These are phyloP conservation scores for Bostrychus sinensis DNA, from an alignment of 2,113 vertebrate genomes.

Conservation along the genomic window DNA sequence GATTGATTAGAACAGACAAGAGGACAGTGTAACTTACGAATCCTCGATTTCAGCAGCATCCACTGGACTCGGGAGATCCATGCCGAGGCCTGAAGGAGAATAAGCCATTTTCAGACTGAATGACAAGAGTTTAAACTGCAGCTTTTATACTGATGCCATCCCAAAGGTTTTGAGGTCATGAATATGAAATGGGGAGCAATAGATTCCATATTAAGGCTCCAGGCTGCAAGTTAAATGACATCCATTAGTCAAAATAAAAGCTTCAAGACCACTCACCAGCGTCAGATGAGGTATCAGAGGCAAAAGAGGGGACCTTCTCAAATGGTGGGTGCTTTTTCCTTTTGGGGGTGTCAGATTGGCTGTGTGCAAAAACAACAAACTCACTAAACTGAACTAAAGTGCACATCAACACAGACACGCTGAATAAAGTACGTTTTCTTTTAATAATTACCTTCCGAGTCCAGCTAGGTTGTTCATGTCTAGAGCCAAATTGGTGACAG, in stretches of 20 bases:
- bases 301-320: conserved; percentile 79
- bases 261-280: conserved; percentile 76
- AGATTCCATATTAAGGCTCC: neutral
- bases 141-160: neutral
- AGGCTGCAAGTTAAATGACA: neutral
- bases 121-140: neutral
- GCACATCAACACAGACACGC: neutral
- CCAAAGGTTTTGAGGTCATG: neutral
- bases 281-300: conserved; percentile 87
- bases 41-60: conserved; percentile 79
- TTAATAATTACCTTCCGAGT: conserved; percentile 83
- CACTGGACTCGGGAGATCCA: conserved; percentile 83
- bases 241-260: conserved; percentile 31
- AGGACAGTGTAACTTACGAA: conserved; percentile 77
- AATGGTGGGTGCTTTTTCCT: conserved; percentile 63
- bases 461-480: conserved; percentile 84
- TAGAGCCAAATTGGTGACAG: conserved; percentile 85
- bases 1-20: conserved; percentile 48
- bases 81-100: conserved; percentile 80
- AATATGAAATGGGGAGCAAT: neutral
- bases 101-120: neutral
- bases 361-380: conserved; percentile 20
- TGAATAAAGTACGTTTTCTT: neutral
- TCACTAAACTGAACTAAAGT: neutral
- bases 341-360: conserved; percentile 85